Evolutionary conservation across 2,113 vertebrate genomes (phyloP), one percentile per base, ranked within the genome.

Genomic region (Scomber scombrus): DNA sequence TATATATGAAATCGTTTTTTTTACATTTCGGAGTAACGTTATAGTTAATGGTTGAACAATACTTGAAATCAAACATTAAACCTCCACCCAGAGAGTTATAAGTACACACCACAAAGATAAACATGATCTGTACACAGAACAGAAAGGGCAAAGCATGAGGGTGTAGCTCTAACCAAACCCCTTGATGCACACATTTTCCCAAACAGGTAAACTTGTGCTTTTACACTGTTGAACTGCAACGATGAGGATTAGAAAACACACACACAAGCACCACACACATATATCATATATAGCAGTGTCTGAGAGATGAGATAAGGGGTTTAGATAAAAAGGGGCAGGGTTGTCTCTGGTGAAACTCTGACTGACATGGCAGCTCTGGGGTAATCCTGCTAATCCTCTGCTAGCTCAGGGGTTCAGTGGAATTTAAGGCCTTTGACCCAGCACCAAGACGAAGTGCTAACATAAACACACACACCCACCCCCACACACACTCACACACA

Each of bases 311-410:
- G 85, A 94, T 93, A 94, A 93, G 83, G 86, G 91, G 89, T 88
- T 94, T 94, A 94, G 79, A 76, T 70, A 82, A 77, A 88, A 81
- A 86, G 18, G 81, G 87, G 80, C 65, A 75, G 77, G 81, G 88
- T 51, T 74, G 75, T 88, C 80, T 89, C 86, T 85, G 90, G 72
- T 86, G 75, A 91, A 91, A 89, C 89, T 89, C 90, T 93, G 91
- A 94, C 82, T 90, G 92, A 93, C 93, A 91, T 91, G 78, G 87
- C 88, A 80, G 88, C 90, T 91, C 89, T 84, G 77, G 78, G 82
- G 65, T 93, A 95, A 95, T 93, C 92, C 88, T 84, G 90, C 81
- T 94, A 94, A 94, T 94, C 93, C 89, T 81, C 78, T 76, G 85
- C 83, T 85, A 84, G 91, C 87, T 90, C 85, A 85, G 83, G 89